Evolutionary conservation across 2,888 invertebrate species (phyloP).

Genomic region (Atrina japonica): DNA sequence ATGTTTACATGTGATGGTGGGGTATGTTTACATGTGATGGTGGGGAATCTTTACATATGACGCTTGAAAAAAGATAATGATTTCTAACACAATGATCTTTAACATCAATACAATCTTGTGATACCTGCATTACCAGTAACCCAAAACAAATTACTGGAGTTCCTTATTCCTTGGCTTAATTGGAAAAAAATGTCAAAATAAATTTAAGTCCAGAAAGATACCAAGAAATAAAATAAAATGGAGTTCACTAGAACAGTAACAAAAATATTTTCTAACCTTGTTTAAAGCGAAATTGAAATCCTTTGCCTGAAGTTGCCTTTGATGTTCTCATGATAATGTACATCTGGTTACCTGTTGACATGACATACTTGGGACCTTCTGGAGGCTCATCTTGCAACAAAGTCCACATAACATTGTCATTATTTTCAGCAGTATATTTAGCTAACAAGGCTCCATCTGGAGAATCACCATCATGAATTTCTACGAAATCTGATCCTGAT

Average conservation of each 20-base stretch:
- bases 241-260: too few species aligned
- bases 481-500: constrained; percentile 49
- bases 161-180: too few species aligned
- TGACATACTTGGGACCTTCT: constrained; percentile 41
- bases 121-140: neutral
- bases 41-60: too few species aligned
- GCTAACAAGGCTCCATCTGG: constrained; percentile 46
- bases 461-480: constrained; percentile 64
- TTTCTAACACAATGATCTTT: too few species aligned
- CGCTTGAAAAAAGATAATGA: too few species aligned
- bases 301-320: constrained; percentile 43
- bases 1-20: too few species aligned
- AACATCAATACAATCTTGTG: too few species aligned
- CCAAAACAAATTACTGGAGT: neutral
- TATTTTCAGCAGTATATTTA: constrained; percentile 38
- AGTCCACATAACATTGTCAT: constrained; percentile 33
- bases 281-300: constrained; percentile 47
- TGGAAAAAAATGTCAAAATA: too few species aligned
- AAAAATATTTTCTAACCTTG: neutral
- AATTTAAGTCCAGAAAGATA: too few species aligned
- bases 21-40: too few species aligned
- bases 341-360: constrained; percentile 61
- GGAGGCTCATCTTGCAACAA: constrained; percentile 3
- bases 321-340: constrained; percentile 60
- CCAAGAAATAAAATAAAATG: too few species aligned